Base-by-base conservation (phyloP, 2,113 vertebrate species). In the Lucifuga dentata region DNA sequence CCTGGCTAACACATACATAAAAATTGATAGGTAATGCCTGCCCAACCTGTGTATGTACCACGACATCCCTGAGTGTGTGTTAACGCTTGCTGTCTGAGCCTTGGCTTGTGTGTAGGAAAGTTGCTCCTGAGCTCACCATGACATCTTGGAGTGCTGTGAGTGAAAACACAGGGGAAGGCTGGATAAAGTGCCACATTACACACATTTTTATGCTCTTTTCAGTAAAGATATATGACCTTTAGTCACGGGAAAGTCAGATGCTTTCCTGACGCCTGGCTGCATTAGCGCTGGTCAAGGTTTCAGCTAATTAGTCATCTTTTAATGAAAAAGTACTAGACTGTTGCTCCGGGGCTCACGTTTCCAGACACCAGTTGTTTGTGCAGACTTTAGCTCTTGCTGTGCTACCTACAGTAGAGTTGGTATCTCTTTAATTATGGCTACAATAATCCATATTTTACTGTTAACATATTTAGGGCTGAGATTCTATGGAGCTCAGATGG, bases 221-320 rank as follows among this genome's bases (percentile, higher is more conserved):
- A 62, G 53, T 43, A 15, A 82, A 62, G 51, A 72, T 74, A 23
- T 76, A 76, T 60, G 59, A 76, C 62, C 72, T 73, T 75, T 21
- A 71, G 70, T 85, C 68, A 79, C 85, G 71, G 86, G 71, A 88
- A 85, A 76, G 77, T 73, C 78, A 63, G 61, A 65, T 65, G 44
- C 8, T 60, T 86, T 74, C 35, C 57, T 43, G 64, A 83, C 70
- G 75, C 64, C 69, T 40, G 66, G 64, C 78, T 76, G 19, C 73
- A 50, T 48, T 66, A 72, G 64, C 58, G 51, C 49, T 48, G 58
- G 67, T 74, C 66, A 50, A 52, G 56, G 38, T 63, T 80, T 68
- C 35, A 73, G 63, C 61, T 73, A 83, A 84, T 78, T 70, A 73
- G 56, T 78, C 77, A 74, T 57, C 60, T 49, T 72, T 73, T 74